Base-by-base conservation (phyloP, 2,888 invertebrate genomes). In the Suillia variegata region DNA sequence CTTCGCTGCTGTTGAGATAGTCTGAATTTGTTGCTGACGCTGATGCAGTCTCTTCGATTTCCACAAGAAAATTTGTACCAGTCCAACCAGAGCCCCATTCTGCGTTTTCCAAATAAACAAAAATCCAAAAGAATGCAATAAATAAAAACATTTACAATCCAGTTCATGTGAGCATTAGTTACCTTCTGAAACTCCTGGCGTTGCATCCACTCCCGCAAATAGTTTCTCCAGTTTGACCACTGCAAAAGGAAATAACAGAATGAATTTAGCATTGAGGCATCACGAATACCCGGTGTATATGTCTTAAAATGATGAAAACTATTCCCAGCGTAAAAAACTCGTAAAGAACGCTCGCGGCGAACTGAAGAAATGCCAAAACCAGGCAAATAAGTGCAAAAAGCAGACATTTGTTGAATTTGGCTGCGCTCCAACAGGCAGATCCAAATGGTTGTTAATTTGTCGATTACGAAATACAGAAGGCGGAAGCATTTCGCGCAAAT, bases 61-160 rank as follows among this genome's bases (percentile, higher is more conserved):
- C 81, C 54, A 82, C 80, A 51, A 81, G 74, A 62, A 81, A 80
- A 63, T 77, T 79, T 62, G 81, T 76, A 61, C 80, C 79, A 54
- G 69, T 71, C 80, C 78, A 79, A 54, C 80, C 82, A 55, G 81
- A 79, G 65, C 80, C 81, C 82, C 81, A 81, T 80, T 81, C 81
- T 82, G 66, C 6, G 58, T 33, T 20, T 20, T n/a, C n/a, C 13
- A 18, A 26, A 18, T 33, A 33, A 21, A 6, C 26, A 24, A 24
- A 42, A 31, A 31, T 21, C 13, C 8, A 31, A n/a, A 58, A 34
- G 12, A 5, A 49, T 22, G 22, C 31, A 26, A 15, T 24, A 21
- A 12, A 22, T 49, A 22, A 49, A 2, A 20, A 2, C 20, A 45
- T 49, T n/a, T 50, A 24, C 4, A 24, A 50, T 3, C 8, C 17